These are phyloP conservation scores for Siniperca chuatsi DNA, from an alignment of 2,113 vertebrate genomes.

Conservation along the genomic window DNA sequence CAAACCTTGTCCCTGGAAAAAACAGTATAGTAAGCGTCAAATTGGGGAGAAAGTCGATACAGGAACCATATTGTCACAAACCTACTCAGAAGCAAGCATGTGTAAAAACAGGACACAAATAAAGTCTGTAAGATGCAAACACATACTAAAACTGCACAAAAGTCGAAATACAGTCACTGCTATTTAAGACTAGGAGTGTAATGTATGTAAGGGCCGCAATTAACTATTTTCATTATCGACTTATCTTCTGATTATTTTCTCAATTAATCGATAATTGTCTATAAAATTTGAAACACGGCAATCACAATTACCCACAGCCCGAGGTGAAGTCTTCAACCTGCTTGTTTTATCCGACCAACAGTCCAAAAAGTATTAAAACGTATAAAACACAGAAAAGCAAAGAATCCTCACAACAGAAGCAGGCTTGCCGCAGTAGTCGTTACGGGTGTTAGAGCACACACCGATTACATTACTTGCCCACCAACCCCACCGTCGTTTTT, in stretches of 20 bases:
- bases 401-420: neutral
- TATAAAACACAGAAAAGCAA: neutral
- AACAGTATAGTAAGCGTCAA: neutral
- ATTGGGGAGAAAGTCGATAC: neutral
- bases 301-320: neutral
- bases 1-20: neutral
- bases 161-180: neutral
- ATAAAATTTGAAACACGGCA: neutral
- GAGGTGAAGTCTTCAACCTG: neutral
- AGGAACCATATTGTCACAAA: neutral
- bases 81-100: neutral
- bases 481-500: too few species aligned
- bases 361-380: neutral
- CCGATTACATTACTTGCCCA: too few species aligned
- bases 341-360: too few species aligned
- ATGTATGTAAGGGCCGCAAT: neutral
- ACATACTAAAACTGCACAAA: neutral
- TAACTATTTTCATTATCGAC: neutral
- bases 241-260: neutral
- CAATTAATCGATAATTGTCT: neutral
- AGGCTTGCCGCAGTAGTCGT: too few species aligned
- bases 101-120: neutral
- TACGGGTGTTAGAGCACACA: too few species aligned
- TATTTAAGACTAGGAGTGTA: neutral
- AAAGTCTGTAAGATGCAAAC: neutral